Evolutionary conservation across 2,888 invertebrate species (phyloP).

Genomic region (Agrochola circellaris): DNA sequence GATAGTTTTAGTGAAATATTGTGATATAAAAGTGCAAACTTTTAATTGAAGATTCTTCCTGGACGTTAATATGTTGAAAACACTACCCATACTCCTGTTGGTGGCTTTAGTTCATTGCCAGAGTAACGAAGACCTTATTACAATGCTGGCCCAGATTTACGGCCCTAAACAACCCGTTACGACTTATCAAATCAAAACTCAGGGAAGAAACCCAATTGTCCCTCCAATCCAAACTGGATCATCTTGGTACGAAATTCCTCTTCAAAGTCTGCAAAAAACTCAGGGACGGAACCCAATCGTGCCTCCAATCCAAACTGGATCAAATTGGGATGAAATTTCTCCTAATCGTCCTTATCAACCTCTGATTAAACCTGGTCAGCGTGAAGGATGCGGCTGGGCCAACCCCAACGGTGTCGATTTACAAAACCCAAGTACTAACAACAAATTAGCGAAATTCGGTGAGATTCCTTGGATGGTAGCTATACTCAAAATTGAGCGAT

Average conservation of each 20-base stretch:
- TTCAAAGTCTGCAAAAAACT: too few species aligned
- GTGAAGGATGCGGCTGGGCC: slow-evolving; percentile 92
- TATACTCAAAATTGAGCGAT: slow-evolving; percentile 88
- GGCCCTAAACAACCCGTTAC: slow-evolving; percentile 8
- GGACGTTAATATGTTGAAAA: slow-evolving; percentile 68
- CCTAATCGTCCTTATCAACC: slow-evolving; percentile 68
- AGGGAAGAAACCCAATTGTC: neutral
- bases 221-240: slow-evolving; percentile 12
- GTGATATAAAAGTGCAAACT: slow-evolving; percentile 2
- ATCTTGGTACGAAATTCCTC: slow-evolving; percentile 63
- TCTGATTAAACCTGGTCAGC: neutral
- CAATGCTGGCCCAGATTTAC: slow-evolving; percentile 67
- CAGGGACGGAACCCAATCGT: neutral
- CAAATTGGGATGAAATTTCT: slow-evolving; percentile 64
- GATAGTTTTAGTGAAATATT: slow-evolving; percentile 21
- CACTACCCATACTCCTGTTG: slow-evolving; percentile 65
- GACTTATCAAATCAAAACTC: neutral
- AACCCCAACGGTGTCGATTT: slow-evolving; percentile 94
- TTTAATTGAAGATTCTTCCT: neutral
- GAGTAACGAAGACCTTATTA: slow-evolving; percentile 73
- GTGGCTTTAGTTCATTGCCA: slow-evolving; percentile 69
- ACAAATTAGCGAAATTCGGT: slow-evolving; percentile 93
- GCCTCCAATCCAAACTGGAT: slow-evolving; percentile 8
- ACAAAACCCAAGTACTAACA: slow-evolving; percentile 91
- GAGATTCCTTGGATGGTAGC: slow-evolving; percentile 97